Evolutionary conservation across 64 coral and sea anemone genomes (phyloP).

Genomic region (Montipora capricornis): DNA sequence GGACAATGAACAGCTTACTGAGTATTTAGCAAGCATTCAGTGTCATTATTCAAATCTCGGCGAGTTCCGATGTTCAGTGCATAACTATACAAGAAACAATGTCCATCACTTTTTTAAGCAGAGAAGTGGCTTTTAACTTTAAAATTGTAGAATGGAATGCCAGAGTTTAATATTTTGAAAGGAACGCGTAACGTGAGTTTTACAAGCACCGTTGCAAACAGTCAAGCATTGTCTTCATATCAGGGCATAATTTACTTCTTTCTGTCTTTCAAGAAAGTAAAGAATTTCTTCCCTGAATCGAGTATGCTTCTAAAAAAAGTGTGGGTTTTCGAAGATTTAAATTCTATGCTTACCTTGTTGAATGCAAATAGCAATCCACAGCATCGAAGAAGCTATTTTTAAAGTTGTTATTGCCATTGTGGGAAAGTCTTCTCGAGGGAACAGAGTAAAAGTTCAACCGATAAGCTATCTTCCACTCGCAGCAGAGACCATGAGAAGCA

Average conservation of each 20-base stretch:
- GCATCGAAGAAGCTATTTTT: background rate
- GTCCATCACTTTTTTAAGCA: background rate
- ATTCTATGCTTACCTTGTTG: conserved; percentile 3
- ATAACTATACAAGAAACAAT: too few species aligned
- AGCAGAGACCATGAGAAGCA: background rate
- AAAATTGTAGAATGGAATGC: background rate
- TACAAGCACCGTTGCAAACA: background rate
- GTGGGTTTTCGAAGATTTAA: background rate
- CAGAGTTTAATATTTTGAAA: background rate
- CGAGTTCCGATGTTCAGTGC: too few species aligned
- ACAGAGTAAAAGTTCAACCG: background rate
- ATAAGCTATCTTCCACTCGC: background rate
- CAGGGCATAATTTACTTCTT: background rate
- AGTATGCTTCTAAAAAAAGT: background rate
- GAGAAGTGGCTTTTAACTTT: background rate
- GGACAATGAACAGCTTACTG: too few species aligned
- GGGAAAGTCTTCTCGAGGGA: background rate
- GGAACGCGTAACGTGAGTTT: background rate
- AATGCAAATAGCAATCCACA: conserved; percentile 22
- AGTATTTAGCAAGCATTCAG: too few species aligned
- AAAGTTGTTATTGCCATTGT: background rate
- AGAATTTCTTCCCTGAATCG: background rate
- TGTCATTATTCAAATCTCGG: too few species aligned
- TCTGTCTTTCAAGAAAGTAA: background rate
- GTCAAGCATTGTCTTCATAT: conserved; percentile 5